Base-by-base conservation (phyloP, 2,113 vertebrate species). In the Phocoena sinus region DNA sequence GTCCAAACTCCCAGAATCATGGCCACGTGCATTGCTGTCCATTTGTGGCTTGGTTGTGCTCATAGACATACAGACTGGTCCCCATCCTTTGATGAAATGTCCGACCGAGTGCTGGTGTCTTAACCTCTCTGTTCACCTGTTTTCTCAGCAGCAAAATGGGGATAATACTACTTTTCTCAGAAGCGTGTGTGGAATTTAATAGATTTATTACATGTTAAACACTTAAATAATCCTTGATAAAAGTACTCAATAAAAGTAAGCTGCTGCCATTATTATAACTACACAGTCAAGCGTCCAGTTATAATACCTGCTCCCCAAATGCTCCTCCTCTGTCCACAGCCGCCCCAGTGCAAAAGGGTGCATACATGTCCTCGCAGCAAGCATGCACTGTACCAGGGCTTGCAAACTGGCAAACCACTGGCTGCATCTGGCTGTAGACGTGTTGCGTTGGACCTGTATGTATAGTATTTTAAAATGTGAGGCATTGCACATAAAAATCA, bases 131-230 rank as follows among this genome's bases (percentile, higher is more conserved):
- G 5, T 17, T 26, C 25, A 67, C 47, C 13, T 12, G 4, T 86
- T 83, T 93, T 53, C 56, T 92, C 84, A 41, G 31, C 17, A 83
- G 80, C 56, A 95, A 96, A 73, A 67, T 62, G 77, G 7, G 18
- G 12, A 6, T 77, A 14, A 73, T 36, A 81, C 28, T 56, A 74
- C 60, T 96, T 81, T 71, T 3, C 70, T n/a, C 28, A 17, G 62
- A 93, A 11, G 11, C 38, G 25, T 41, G 44, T 4, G 5, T 41
- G 11, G 63, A 28, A 11, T 71, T 70, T 38, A 47, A 68, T 11
- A 63, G 31, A 79, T 3, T 67, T 44, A 41, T 67, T 44, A 28
- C 0, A 21, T 25, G 11, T 23, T 65, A 56, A 36, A 38, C 20
- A 9, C 31, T 88, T 83, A 67, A 38, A n/a, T 11, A 36, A 2